Evolutionary conservation across 2,797 vertebrate species (phyloP).

Genomic region (Leptoclinus maculatus): DNA sequence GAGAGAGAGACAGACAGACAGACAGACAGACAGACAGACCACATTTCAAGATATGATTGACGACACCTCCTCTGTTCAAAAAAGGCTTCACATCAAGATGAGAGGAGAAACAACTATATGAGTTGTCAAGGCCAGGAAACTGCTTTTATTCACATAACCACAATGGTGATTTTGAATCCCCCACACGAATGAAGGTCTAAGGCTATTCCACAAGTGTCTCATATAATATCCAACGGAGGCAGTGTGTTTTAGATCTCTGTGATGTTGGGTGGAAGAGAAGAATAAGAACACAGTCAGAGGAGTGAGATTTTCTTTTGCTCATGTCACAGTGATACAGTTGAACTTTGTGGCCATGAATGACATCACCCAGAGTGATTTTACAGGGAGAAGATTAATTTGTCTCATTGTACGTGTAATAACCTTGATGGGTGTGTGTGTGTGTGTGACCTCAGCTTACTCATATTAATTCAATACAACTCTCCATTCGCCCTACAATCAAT

Average conservation of each 20-base stretch:
- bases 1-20: background rate
- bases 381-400: background rate
- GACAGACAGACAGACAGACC: slow-evolving; percentile 11
- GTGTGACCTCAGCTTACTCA: background rate
- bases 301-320: background rate
- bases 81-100: slow-evolving; percentile 51
- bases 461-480: background rate
- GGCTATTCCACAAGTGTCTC: slow-evolving; percentile 13
- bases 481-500: background rate
- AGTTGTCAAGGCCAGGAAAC: slow-evolving; percentile 63
- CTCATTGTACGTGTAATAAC: background rate
- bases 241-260: slow-evolving; percentile 21
- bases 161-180: slow-evolving; percentile 39
- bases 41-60: slow-evolving; percentile 59
- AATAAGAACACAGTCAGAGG: background rate
- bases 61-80: slow-evolving; percentile 37
- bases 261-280: background rate
- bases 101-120: slow-evolving; percentile 52
- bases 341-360: background rate
- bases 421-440: background rate
- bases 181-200: slow-evolving; percentile 40
- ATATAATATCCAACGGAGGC: slow-evolving; percentile 11
- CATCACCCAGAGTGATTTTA: background rate
- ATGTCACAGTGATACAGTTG: background rate
- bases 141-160: slow-evolving; percentile 60